Evolutionary conservation across 2,113 vertebrate genomes (phyloP).

Genomic region (Isurus oxyrinchus): DNA sequence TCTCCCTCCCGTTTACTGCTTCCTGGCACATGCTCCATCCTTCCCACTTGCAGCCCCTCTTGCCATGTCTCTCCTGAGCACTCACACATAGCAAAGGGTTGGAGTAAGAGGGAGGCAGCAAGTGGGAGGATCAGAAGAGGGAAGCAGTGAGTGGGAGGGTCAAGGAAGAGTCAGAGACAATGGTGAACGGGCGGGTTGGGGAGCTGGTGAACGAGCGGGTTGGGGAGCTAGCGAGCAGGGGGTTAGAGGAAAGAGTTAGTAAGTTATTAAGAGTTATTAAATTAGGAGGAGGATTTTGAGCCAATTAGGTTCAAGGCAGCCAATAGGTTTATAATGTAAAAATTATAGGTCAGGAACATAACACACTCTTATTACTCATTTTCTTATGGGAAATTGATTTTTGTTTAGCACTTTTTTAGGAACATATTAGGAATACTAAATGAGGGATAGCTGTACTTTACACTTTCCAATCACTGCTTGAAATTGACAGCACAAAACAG

Average conservation of each 20-base stretch:
- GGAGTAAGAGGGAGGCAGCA: no score
- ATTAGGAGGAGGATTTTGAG: not conserved
- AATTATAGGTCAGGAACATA: not conserved
- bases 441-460: not conserved
- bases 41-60: not conserved
- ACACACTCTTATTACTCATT: not conserved
- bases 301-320: not conserved
- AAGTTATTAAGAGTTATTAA: not conserved
- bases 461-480: not conserved
- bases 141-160: no score
- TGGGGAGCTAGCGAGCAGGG: not conserved
- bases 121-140: no score
- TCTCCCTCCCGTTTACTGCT: not conserved
- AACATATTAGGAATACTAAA: not conserved
- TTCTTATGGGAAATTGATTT: not conserved
- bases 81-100: no score
- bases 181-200: no score
- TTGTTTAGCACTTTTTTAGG: not conserved
- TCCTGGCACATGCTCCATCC: no score
- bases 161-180: no score
- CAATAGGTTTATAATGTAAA: not conserved
- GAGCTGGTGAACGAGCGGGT: not conserved
- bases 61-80: not conserved
- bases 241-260: not conserved
- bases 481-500: not conserved